These are phyloP conservation scores for Macropodus opercularis DNA, from an alignment of 2,797 vertebrate species.

Conservation along the genomic window DNA sequence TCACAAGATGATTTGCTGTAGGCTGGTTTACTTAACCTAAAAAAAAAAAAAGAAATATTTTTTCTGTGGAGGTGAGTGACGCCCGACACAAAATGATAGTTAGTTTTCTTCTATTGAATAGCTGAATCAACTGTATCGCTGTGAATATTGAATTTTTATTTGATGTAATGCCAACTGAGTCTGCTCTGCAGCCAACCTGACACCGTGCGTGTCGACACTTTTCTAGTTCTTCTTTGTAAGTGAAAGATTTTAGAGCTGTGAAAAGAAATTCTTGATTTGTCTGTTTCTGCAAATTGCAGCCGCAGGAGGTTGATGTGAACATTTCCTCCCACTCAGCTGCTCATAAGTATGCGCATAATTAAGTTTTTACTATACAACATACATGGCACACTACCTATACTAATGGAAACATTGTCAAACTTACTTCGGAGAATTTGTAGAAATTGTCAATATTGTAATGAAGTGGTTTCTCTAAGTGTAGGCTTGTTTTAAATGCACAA, in stretches of 20 bases:
- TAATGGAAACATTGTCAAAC: background rate
- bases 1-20: constrained; percentile 29
- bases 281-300: background rate
- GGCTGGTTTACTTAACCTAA: constrained; percentile 16
- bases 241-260: background rate
- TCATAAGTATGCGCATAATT: background rate
- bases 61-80: background rate
- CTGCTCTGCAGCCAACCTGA: background rate
- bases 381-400: background rate
- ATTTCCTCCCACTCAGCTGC: background rate
- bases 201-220: background rate
- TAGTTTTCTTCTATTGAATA: background rate
- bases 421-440: background rate
- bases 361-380: background rate
- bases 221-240: background rate
- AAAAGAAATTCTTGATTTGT: background rate
- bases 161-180: background rate
- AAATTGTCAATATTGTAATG: too few species aligned
- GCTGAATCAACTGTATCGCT: background rate
- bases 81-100: background rate
- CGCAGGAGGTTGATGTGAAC: background rate
- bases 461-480: too few species aligned
- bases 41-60: too few species aligned
- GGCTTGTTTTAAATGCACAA: too few species aligned
- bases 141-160: background rate